phyloP scores from a whole-genome alignment of 2,888 invertebrate genomes.

The Coelinius sp. region DNA sequence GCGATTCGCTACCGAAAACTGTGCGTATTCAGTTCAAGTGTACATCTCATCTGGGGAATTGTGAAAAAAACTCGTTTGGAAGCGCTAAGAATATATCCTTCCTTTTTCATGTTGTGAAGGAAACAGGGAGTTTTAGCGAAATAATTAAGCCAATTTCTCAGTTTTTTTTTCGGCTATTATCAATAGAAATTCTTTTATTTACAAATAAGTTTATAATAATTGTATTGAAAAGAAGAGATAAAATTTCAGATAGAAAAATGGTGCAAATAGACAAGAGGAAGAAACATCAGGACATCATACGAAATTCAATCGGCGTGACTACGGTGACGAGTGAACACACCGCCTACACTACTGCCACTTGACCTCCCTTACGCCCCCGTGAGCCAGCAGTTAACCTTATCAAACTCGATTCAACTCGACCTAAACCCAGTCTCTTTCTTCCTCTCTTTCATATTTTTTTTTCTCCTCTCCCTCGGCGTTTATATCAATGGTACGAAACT shows the following conservation, averaged over 20 bases:
- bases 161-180: not conserved
- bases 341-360: slow-evolving; percentile 69
- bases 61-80: slow-evolving; percentile 13
- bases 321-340: slow-evolving; percentile 60
- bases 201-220: too few species aligned
- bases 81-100: not conserved
- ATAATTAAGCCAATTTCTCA: not conserved
- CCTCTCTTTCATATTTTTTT: slow-evolving; percentile 22
- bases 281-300: not conserved
- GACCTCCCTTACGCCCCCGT: slow-evolving; percentile 69
- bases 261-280: not conserved
- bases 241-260: not conserved
- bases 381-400: slow-evolving; percentile 69
- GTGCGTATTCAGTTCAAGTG: slow-evolving; percentile 20
- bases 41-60: slow-evolving; percentile 21
- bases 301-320: slow-evolving; percentile 62
- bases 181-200: not conserved
- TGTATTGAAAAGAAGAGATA: too few species aligned
- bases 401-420: slow-evolving; percentile 62
- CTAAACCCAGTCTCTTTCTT: slow-evolving; percentile 28
- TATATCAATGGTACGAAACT: slow-evolving; percentile 28
- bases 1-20: slow-evolving; percentile 48
- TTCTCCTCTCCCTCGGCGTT: slow-evolving; percentile 14
- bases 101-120: not conserved
- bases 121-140: not conserved